Base-by-base conservation (phyloP, 2,797 vertebrate genomes). In the Periophthalmus magnuspinnatus region DNA sequence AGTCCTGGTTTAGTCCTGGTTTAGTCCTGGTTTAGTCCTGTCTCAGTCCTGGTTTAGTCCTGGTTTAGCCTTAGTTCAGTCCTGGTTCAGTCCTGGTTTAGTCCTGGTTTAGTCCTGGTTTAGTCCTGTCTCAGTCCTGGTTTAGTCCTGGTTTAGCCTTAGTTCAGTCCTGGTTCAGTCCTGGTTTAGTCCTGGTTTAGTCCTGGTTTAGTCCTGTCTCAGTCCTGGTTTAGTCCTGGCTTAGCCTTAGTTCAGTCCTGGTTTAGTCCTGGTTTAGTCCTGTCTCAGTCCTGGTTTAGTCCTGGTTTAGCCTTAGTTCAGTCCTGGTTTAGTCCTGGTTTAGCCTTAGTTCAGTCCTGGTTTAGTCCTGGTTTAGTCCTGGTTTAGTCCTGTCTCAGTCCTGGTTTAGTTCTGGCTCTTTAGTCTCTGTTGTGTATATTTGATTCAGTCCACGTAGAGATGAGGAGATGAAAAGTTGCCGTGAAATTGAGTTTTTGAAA, bases 401-500 rank as follows among this genome's bases (percentile, higher is more conserved):
- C 16, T 8, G 48, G 17, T 8, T 7, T 2, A 7, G 48, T n/a
- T 13, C 19, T n/a, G 17, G 13, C 5, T 21, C 2, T 59, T 36
- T n/a, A 32, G 13, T 28, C 24, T 13, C 5, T 10, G 22, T 2
- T 24, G 22, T 28, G 54, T 3, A 7, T 2, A 7, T 28, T 17
- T 16, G 24, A 28, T 28, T 56, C 55, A 7, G 55, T 57, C 57
- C 55, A 57, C 55, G 14, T 14, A 13, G 5, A 57, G 55, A 57
- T 57, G 24, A 6, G 21, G 52, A 22, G 52, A 10, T 22, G 55
- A 57, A 56, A 57, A 57, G 55, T 57, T 57, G 11, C 22, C 8
- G 24, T 57, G 55, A 57, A 57, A 57, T 57, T 57, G 55, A 57
- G 22, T 57, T 57, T 57, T n/a, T 59, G 24, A 33, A 59, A 28